A percentile compares a stretch with the other conserved stretches of the same genome.
Evolutionary conservation across 2,113 vertebrate genomes (phyloP).

Genomic region (Rhinichthys klamathensis): DNA sequence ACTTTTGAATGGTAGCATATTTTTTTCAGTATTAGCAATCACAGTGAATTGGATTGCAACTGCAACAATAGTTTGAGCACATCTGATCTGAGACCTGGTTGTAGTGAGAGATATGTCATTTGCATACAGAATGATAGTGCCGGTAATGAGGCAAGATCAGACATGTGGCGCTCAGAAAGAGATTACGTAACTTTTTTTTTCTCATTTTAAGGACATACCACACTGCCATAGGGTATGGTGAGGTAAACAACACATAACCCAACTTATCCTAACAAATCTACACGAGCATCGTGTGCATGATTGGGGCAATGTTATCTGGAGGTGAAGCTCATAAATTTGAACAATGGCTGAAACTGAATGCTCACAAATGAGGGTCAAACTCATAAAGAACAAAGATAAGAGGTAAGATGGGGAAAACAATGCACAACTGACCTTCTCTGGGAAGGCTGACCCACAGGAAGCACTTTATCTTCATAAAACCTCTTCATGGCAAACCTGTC

Average conservation of each 20-base stretch:
- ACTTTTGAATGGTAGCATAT: not conserved
- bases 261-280: not conserved
- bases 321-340: conserved; percentile 9
- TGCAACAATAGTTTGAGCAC: not conserved
- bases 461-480: conserved; percentile 98
- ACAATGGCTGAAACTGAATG: not conserved
- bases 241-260: not conserved
- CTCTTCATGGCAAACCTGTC: conserved; percentile 99
- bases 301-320: not conserved
- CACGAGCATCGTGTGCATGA: not conserved
- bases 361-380: conserved; percentile 35
- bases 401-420: conserved; percentile 43
- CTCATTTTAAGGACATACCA: not conserved
- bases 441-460: conserved; percentile 93
- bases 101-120: not conserved
- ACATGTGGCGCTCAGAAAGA: not conserved
- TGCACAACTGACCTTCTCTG: conserved; percentile 88
- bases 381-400: conserved; percentile 34
- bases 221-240: not conserved
- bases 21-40: not conserved
- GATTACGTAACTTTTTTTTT: not conserved
- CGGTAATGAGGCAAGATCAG: not conserved
- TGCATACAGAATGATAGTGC: not conserved
- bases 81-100: not conserved
- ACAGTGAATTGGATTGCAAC: not conserved